Base-by-base conservation (phyloP, 2,888 invertebrate genomes). In the Ctenicera cuprea region DNA sequence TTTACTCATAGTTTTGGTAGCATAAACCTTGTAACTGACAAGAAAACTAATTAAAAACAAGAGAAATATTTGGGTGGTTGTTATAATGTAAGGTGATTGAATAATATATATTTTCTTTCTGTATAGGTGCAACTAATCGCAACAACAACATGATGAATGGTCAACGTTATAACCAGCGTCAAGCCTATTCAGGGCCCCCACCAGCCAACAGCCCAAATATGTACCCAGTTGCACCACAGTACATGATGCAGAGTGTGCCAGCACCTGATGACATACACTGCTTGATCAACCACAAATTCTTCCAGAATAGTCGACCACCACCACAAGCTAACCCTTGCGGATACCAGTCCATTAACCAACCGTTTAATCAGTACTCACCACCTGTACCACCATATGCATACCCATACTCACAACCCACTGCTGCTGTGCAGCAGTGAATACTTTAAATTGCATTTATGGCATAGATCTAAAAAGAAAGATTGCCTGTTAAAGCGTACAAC, bases 351-450 rank as follows among this genome's bases (percentile, higher is more conserved):
- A 88, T 93, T 89, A 81, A 91, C 86, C 79, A 91, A 87, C 89
- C 90, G 0, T 93, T 92, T 84, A 91, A 92, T 66, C 93, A 93
- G 86, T 92, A 92, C 86, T 91, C 92, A 67, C 91, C 92, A 3
- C 90, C 92, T 12, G 90, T 92, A 84, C 90, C 91, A 8, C 93
- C 92, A 85, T 87, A 87, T 64, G 81, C 85, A 81, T 90, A 86
- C 85, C 91, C 86, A 83, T 93, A 86, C 88, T 91, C 88, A 83
- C 93, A 86, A 86, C 89, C 93, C 38, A 91, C 93, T 54, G 92
- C 94, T 54, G 87, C 88, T 38, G 94, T 94, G 68, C 94, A 94
- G 86, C 94, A 94, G 90, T 94, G 93, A 91, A 85, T 30, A 16
- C 22, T 61, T 30, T 43, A 30, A 12, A 30, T 54, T 16, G 18